These are phyloP conservation scores for Nemapogon koenigi DNA, from an alignment of 2,888 invertebrate species.

Conservation along the genomic window DNA sequence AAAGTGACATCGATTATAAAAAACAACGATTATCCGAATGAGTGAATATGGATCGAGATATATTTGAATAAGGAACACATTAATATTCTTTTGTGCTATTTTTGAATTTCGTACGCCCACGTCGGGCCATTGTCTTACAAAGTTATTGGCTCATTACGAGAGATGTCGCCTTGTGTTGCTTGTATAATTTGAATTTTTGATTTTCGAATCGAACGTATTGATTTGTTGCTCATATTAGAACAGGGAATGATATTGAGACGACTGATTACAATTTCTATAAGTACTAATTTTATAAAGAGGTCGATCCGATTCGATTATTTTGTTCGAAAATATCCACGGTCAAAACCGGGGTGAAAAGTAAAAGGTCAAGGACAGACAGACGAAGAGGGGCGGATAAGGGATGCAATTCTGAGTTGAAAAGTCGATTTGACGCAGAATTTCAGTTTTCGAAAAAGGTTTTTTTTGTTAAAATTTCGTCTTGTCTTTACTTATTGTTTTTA, in stretches of 20 bases:
- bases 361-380: too few relatives aligned
- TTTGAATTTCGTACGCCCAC: conserved; percentile 57
- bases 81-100: conserved; percentile 64
- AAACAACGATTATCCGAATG: conserved; percentile 26
- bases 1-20: conserved; percentile 9
- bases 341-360: too few relatives aligned
- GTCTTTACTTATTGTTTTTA: too few relatives aligned
- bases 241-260: conserved; percentile 13
- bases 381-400: too few relatives aligned
- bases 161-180: conserved; percentile 27
- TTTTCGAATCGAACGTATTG: conserved; percentile 54
- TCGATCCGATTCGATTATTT: too few relatives aligned
- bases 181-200: conserved; percentile 55
- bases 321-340: too few relatives aligned
- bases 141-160: conserved; percentile 62
- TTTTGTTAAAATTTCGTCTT: too few relatives aligned
- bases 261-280: too few relatives aligned
- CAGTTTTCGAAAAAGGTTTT: too few relatives aligned
- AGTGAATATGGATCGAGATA: conserved; percentile 52
- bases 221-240: conserved; percentile 28
- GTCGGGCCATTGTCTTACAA: conserved; percentile 52
- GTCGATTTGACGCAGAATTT: too few relatives aligned
- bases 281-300: too few relatives aligned
- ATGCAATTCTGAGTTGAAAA: too few relatives aligned
- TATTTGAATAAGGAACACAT: conserved; percentile 64